Base-by-base conservation (phyloP, 2,797 vertebrate genomes). In the Gila robusta region DNA sequence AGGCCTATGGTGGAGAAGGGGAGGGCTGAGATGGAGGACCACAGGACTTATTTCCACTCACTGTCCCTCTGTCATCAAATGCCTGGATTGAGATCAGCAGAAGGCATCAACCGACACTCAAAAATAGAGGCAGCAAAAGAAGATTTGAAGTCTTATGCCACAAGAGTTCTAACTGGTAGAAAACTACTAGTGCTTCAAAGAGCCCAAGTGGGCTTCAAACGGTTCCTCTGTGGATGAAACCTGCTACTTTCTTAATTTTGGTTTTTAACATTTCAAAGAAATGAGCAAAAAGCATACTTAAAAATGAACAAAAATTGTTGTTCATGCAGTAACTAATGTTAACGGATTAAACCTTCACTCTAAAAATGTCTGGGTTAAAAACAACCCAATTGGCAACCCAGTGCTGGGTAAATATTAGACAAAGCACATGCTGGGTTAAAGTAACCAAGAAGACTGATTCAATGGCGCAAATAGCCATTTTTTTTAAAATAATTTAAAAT, bases 11-110 rank as follows among this genome's bases (percentile, higher is more conserved):
- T 28, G 79, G 73, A 32, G 64, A 47, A 76, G 52, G 7, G 37
- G 52, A 70, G 74, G 67, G 71, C 80, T 86, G 83, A 77, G 84
- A 47, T 83, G 16, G 77, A 89, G 67, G 81, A 90, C 85, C 41
- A 74, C 80, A 71, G 91, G 90, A 91, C 93, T 94, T 94, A 94
- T 95, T 93, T 92, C 88, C 87, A 89, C 78, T 89, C 87, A 88
- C 88, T 89, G 88, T 88, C 86, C 79, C 88, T 92, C 91, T 90
- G 91, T 91, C 91, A 86, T 93, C 90, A 90, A 92, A 92, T 90
- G 47, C 82, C 74, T 80, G 91, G 91, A 95, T 80, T 87, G 88
- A 94, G 93, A 92, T 81, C 66, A 49, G 69, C 47, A 86, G 84
- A 89, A 87, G 88, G 89, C 84, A 83, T 84, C 87, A 84, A 89